Conservation (phyloP, 64 coral and sea anemone species). For the Acropora tenuis region DNA sequence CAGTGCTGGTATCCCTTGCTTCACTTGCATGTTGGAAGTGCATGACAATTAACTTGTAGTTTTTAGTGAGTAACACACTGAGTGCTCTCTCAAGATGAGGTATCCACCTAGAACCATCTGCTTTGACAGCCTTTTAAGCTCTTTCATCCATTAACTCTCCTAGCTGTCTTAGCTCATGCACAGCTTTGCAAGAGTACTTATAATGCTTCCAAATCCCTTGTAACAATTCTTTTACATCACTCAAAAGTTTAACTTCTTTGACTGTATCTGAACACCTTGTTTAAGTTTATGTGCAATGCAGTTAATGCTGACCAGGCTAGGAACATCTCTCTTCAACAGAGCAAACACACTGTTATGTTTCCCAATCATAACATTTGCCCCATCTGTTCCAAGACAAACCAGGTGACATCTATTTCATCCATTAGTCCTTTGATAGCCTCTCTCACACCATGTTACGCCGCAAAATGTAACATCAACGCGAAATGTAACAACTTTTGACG, state of each 20-base stretch:
- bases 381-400: slow-evolving; percentile 64
- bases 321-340: slow-evolving; percentile 21
- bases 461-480: too few species aligned
- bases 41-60: slow-evolving; percentile 31
- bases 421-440: slow-evolving; percentile 8
- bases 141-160: slow-evolving; percentile 16
- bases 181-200: slow-evolving; percentile 49
- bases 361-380: slow-evolving; percentile 35
- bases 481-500: too few species aligned
- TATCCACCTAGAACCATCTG: slow-evolving; percentile 45
- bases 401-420: slow-evolving; percentile 18
- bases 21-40: slow-evolving; percentile 42
- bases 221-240: slow-evolving; percentile 16
- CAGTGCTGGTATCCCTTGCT: slow-evolving; percentile 27
- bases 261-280: slow-evolving; percentile 9
- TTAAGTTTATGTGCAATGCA: not conserved
- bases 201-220: slow-evolving; percentile 57
- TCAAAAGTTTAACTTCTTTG: not conserved
- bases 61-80: slow-evolving; percentile 5
- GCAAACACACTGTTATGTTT: not conserved
- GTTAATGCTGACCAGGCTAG: slow-evolving; percentile 17
- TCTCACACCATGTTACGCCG: slow-evolving; percentile 1
- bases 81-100: slow-evolving; percentile 34
- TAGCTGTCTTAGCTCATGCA: slow-evolving; percentile 38
- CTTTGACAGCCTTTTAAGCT: slow-evolving; percentile 40